Evolutionary conservation across 2,113 vertebrate genomes (phyloP).

Genomic region (Callithrix jacchus): DNA sequence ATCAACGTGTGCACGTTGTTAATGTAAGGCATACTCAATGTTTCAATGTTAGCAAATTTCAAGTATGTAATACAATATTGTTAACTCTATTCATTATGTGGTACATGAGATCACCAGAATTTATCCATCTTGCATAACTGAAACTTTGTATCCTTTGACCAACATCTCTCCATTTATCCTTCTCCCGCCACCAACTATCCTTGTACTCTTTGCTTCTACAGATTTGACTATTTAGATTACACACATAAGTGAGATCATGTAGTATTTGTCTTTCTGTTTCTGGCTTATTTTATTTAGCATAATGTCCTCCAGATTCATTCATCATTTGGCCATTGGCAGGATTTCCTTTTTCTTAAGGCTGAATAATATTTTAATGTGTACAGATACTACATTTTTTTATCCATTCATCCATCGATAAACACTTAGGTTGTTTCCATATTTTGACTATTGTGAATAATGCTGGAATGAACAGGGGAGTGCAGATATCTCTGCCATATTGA

Average conservation of each 20-base stretch:
- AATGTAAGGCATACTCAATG: not conserved
- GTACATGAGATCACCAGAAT: not conserved
- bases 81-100: not conserved
- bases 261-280: not conserved
- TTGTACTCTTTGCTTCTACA: not conserved
- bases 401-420: not conserved
- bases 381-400: not conserved
- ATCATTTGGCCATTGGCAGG: not conserved
- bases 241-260: not conserved
- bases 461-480: not conserved
- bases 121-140: not conserved
- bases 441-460: not conserved
- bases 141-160: not conserved
- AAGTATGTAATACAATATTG: not conserved
- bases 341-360: not conserved
- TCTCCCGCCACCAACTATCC: not conserved
- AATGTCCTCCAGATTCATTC: not conserved
- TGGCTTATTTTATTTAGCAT: not conserved
- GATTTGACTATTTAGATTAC: not conserved
- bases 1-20: not conserved
- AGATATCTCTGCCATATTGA: not conserved
- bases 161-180: not conserved
- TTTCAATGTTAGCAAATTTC: not conserved
- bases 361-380: not conserved
- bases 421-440: not conserved